These are phyloP conservation scores for Ommatoiulus sabulosus DNA, from an alignment of 2,888 invertebrate genomes.

Conservation along the genomic window DNA sequence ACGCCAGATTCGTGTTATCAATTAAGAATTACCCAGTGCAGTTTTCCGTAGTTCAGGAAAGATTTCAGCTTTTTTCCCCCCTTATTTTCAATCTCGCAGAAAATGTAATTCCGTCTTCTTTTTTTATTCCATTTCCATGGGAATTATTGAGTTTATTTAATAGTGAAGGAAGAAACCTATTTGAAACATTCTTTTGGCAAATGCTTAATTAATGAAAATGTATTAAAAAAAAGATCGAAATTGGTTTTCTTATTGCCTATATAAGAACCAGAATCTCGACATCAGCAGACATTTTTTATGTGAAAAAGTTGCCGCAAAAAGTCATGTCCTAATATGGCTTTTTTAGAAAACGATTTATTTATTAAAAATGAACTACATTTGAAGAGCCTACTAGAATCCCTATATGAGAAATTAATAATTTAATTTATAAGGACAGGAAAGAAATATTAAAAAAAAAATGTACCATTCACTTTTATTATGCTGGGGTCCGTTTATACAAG, in stretches of 20 bases:
- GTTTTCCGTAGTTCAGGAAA: background rate
- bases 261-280: background rate
- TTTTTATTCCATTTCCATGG: background rate
- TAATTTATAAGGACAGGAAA: no score
- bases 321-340: background rate
- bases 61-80: background rate
- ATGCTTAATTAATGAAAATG: conserved; percentile 1
- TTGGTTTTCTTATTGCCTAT: background rate
- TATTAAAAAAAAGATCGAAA: background rate
- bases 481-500: no score
- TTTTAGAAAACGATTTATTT: background rate
- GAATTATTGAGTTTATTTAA: background rate
- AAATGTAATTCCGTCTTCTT: background rate
- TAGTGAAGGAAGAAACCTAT: background rate
- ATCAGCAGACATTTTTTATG: background rate
- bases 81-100: background rate
- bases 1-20: conserved; percentile 1
- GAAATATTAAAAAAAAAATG: no score
- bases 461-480: no score
- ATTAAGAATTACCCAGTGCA: background rate
- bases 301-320: background rate
- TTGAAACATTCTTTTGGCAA: background rate
- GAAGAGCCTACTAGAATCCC: no score
- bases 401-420: no score
- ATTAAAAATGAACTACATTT: background rate